These are phyloP conservation scores for Flabesymbios commensalis DNA, from an alignment of 2,888 invertebrate species.

Conservation along the genomic window DNA sequence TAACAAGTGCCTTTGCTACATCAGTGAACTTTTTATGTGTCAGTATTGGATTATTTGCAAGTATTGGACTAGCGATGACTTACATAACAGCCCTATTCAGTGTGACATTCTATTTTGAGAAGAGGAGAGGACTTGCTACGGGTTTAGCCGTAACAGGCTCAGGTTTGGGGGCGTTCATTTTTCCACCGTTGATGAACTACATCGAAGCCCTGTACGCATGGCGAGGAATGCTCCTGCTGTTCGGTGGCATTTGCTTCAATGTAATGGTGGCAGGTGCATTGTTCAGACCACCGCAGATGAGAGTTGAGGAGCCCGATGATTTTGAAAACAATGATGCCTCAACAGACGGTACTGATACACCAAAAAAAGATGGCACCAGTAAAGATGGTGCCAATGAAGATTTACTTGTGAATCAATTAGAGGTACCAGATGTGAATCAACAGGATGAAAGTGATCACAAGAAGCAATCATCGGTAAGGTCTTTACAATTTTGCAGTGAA, in stretches of 20 bases:
- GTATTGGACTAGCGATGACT: constrained; percentile 34
- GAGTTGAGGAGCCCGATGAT: too few relatives aligned
- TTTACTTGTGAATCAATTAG: not conserved
- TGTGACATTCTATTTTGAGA: constrained; percentile 38
- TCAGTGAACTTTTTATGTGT: constrained; percentile 27
- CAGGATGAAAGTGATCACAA: not conserved
- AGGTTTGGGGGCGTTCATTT: constrained; percentile 40
- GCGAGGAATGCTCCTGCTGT: constrained; percentile 38
- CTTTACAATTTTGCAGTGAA: constrained; percentile 1
- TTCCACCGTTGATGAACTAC: constrained; percentile 37
- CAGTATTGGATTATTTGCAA: constrained; percentile 28
- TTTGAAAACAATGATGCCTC: too few relatives aligned
- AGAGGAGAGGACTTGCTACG: constrained; percentile 34
- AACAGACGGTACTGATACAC: not conserved
- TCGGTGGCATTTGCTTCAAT: constrained; percentile 32
- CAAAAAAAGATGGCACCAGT: not conserved
- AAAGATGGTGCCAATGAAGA: not conserved
- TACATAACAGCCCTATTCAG: constrained; percentile 32
- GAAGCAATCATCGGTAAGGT: not conserved
- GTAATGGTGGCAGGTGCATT: constrained; percentile 24
- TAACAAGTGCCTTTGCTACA: constrained; percentile 23
- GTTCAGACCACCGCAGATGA: constrained; percentile 27
- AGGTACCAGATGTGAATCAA: not conserved
- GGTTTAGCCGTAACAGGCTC: constrained; percentile 43
- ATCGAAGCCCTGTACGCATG: constrained; percentile 37